These are phyloP conservation scores for Mungos mungo DNA, from an alignment of 2,113 vertebrate genomes.

Conservation along the genomic window DNA sequence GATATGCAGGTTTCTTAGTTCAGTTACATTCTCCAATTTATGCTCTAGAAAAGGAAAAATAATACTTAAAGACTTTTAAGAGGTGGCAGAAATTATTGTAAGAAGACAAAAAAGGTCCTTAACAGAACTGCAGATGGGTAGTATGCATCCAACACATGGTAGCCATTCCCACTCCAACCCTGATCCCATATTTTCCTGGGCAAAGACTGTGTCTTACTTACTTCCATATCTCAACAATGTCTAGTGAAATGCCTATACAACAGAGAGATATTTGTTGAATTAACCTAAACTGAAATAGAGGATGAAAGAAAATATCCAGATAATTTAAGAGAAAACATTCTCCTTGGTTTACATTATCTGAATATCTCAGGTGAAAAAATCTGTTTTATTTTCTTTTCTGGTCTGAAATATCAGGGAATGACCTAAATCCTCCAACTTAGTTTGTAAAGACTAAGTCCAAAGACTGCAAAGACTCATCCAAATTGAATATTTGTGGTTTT, in stretches of 20 bases:
- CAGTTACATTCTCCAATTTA: background rate
- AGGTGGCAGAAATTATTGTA: background rate
- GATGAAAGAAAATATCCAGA: background rate
- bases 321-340: constrained; percentile 4
- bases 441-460: background rate
- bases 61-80: background rate
- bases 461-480: background rate
- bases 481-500: constrained; percentile 61
- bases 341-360: background rate
- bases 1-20: background rate
- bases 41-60: background rate
- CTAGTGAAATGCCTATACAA: background rate
- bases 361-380: constrained; percentile 14
- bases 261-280: background rate
- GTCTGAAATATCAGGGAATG: constrained; percentile 24
- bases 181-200: background rate
- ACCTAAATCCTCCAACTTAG: background rate
- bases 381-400: constrained; percentile 17
- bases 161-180: background rate
- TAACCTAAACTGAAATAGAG: background rate
- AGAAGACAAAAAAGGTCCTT: background rate
- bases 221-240: background rate
- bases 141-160: background rate
- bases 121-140: background rate
- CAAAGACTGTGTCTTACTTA: background rate